Percentiles rank a stretch among this genome's conserved stretches.
These are phyloP conservation scores for Psammodynastes pulverulentus DNA, from an alignment of 2,113 vertebrate genomes.

Conservation along the genomic window DNA sequence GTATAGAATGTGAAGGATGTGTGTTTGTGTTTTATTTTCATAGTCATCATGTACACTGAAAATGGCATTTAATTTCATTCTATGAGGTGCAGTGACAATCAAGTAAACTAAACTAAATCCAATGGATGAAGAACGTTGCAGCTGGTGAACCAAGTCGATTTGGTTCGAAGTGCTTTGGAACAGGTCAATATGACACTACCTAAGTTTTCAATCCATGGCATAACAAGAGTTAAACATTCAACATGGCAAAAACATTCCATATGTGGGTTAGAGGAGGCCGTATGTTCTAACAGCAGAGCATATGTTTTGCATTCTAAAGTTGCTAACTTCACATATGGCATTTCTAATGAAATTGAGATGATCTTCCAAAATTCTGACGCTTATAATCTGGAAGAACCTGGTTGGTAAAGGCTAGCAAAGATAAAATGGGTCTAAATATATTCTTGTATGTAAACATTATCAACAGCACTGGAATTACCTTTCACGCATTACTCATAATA, in stretches of 20 bases:
- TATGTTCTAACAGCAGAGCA: neutral
- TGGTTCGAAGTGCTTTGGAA: neutral
- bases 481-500: neutral
- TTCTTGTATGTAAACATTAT: neutral
- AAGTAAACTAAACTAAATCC: no score
- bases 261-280: neutral
- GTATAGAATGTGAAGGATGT: no score
- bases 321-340: neutral
- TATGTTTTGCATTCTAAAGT: neutral
- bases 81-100: no score
- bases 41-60: no score
- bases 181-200: neutral
- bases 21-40: no score
- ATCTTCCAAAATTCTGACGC: neutral
- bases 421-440: neutral
- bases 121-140: neutral
- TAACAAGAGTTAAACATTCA: neutral
- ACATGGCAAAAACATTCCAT: neutral
- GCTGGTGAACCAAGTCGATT: neutral
- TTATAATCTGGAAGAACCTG: neutral
- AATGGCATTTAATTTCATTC: no score
- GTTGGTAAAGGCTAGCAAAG: neutral
- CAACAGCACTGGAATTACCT: neutral
- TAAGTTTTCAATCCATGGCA: neutral
- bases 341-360: neutral